Percentiles rank a stretch among this genome's conserved stretches.
These are phyloP conservation scores for Phrynocephalus versicolor DNA, from an alignment of 2,113 vertebrate species.

Conservation along the genomic window DNA sequence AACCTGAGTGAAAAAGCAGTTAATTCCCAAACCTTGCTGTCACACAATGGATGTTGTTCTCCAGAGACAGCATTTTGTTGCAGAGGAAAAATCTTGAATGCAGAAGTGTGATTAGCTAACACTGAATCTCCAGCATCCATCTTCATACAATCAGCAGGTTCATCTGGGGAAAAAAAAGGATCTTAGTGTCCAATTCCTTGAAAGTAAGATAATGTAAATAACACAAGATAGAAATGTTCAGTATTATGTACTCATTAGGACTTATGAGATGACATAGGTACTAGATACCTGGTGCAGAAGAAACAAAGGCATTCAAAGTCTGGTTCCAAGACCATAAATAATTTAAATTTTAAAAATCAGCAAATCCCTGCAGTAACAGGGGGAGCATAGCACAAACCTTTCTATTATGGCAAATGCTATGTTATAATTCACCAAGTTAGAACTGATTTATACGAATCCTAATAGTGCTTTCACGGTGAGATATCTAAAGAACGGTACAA, in stretches of 20 bases:
- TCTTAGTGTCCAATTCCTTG: background rate
- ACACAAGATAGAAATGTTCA: background rate
- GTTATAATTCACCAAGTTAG: no score
- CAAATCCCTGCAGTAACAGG: background rate
- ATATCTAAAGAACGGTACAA: no score
- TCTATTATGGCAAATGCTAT: no score
- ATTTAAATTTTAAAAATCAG: background rate
- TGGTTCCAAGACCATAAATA: no score
- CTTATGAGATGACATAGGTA: background rate
- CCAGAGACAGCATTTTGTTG: conserved; percentile 41
- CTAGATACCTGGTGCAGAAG: background rate
- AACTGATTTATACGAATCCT: no score
- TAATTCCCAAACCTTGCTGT: conserved; percentile 61
- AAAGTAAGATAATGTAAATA: background rate
- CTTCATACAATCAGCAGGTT: conserved; percentile 61
- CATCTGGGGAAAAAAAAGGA: conserved; percentile 43
- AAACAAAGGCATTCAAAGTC: background rate
- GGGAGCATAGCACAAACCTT: no score
- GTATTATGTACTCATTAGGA: background rate
- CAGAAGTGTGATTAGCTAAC: conserved; percentile 59
- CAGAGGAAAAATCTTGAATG: conserved; percentile 58
- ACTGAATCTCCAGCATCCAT: conserved; percentile 73
- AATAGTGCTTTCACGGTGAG: no score
- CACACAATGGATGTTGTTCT: conserved; percentile 54
- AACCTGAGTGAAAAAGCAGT: background rate